Conservation (phyloP, 2,888 invertebrate genomes). For the Trisateles emortualis region DNA sequence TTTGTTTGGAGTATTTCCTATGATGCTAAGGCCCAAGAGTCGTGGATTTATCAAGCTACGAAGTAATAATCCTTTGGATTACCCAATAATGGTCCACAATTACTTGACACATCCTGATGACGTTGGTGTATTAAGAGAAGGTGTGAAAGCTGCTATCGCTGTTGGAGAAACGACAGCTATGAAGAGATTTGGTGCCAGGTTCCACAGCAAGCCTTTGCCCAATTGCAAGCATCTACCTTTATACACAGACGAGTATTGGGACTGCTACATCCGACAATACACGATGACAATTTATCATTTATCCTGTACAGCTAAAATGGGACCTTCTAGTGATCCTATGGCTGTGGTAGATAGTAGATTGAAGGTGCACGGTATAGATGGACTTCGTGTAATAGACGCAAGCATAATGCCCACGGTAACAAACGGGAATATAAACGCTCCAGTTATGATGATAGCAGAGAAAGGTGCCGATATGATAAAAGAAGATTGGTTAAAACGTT, state of each 20-base stretch:
- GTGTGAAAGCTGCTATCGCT: constrained; percentile 94
- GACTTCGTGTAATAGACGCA: constrained; percentile 94
- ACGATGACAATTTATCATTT: constrained; percentile 96
- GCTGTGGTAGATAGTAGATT: constrained; percentile 94
- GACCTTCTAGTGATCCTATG: constrained; percentile 90
- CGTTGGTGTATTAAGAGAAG: constrained; percentile 93
- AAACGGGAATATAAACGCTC: constrained; percentile 95
- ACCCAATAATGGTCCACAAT: constrained; percentile 96
- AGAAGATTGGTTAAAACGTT: constrained; percentile 87
- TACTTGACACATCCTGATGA: constrained; percentile 96
- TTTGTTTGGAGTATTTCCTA: constrained; percentile 94
- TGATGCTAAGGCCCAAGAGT: constrained; percentile 96
- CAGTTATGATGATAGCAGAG: constrained; percentile 95
- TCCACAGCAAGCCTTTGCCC: constrained; percentile 91
- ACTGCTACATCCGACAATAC: constrained; percentile 93
- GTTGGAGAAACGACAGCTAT: constrained; percentile 92
- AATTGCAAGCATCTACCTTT: constrained; percentile 93
- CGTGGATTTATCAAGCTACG: constrained; percentile 92
- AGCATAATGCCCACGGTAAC: constrained; percentile 96
- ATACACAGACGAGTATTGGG: constrained; percentile 95
- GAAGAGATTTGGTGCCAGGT: constrained; percentile 92
- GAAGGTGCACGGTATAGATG: constrained; percentile 91
- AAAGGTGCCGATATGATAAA: constrained; percentile 95
- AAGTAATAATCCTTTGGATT: constrained; percentile 90
- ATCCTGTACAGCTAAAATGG: constrained; percentile 95